These are phyloP conservation scores for Vanessa cardui DNA, from an alignment of 2,888 invertebrate species.

Conservation along the genomic window DNA sequence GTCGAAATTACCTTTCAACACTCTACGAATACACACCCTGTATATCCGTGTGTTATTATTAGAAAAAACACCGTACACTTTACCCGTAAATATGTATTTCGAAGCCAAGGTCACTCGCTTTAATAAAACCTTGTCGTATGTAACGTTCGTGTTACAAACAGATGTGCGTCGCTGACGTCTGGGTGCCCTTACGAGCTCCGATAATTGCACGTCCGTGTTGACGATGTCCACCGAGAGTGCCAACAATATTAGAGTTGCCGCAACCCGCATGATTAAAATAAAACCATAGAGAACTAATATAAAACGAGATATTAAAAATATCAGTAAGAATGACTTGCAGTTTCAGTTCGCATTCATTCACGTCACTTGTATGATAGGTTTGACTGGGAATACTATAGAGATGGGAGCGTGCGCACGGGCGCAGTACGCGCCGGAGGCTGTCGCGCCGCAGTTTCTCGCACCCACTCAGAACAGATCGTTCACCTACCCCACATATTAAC, in stretches of 20 bases:
- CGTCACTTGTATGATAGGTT: conserved; percentile 36
- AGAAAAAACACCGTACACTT: conserved; percentile 61
- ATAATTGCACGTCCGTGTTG: conserved; percentile 49
- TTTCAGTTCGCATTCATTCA: conserved; percentile 28
- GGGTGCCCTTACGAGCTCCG: conserved; percentile 36
- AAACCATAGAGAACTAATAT: conserved; percentile 21
- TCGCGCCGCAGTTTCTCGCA: conserved; percentile 56
- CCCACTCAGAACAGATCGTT: conserved; percentile 77
- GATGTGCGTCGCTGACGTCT: conserved; percentile 47
- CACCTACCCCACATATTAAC: conserved; percentile 80
- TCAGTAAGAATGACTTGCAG: conserved; percentile 19
- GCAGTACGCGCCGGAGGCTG: conserved; percentile 71
- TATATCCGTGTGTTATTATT: conserved; percentile 57
- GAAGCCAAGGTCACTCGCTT: conserved; percentile 64
- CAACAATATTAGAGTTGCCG: conserved; percentile 52
- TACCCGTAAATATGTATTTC: conserved; percentile 72
- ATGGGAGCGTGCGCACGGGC: conserved; percentile 71
- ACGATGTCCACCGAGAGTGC: conserved; percentile 49
- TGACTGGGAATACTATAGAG: conserved; percentile 38
- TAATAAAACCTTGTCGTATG: conserved; percentile 59
- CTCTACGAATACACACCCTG: conserved; percentile 70
- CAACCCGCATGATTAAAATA: conserved; percentile 52
- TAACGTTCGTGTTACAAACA: conserved; percentile 53
- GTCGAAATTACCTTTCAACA: conserved; percentile 72
- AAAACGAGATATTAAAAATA: conserved; percentile 27